phyloP scores from a whole-genome alignment of 1,140 invertebrate species.

The Solenopsis invicta region DNA sequence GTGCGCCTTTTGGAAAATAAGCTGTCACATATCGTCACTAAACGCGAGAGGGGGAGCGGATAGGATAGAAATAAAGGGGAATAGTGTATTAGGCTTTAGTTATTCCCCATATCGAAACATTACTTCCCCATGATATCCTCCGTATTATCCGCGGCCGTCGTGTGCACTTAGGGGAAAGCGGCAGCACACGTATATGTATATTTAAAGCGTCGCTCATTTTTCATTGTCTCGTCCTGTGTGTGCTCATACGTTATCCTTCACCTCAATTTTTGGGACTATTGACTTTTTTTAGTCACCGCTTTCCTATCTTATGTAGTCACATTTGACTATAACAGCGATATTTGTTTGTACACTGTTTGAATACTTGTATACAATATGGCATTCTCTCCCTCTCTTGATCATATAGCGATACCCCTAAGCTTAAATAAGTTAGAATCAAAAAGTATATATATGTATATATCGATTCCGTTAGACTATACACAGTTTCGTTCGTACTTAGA shows the following conservation, averaged over 20 bases:
- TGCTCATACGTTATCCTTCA: conserved; percentile 1
- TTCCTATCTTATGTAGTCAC: not conserved
- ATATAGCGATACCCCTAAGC: too few species aligned
- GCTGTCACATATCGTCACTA: conserved; percentile 73
- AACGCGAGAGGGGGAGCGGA: conserved; percentile 59
- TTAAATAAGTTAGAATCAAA: not conserved
- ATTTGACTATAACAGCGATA: conserved; percentile 14
- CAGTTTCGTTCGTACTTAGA: not conserved
- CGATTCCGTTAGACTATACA: not conserved
- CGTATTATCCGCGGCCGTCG: conserved; percentile 28
- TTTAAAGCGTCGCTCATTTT: conserved; percentile 47
- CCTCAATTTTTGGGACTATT: conserved; percentile 14
- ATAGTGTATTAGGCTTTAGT: conserved; percentile 69
- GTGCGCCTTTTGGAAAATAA: conserved; percentile 70
- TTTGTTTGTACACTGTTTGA: not conserved
- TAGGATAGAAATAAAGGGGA: conserved; percentile 63
- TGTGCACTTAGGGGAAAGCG: conserved; percentile 29
- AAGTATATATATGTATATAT: not conserved
- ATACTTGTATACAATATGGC: not conserved
- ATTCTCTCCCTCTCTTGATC: not conserved
- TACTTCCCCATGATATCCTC: conserved; percentile 59
- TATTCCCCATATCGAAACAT: conserved; percentile 72
- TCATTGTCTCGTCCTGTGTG: conserved; percentile 28
- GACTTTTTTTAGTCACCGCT: conserved; percentile 27
- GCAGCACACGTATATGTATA: conserved; percentile 21